Conservation (phyloP, 2,888 invertebrate genomes). For the Drosophila algonquin region DNA sequence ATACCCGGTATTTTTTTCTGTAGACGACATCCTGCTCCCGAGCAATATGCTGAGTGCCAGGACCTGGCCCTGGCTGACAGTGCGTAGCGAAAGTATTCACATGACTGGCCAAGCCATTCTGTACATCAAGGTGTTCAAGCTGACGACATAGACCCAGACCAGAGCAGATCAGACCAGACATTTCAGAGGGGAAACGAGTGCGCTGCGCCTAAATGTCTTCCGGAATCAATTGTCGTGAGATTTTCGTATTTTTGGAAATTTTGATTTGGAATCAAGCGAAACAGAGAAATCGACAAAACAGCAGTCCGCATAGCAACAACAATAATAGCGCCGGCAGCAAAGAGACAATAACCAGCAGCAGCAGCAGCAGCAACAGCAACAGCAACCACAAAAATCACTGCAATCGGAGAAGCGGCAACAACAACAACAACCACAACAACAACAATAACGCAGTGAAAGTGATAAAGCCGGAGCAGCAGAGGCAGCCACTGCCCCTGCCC, state of each 20-base stretch:
- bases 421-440: constrained; percentile 5
- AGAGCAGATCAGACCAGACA: neutral
- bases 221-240: constrained; percentile 83
- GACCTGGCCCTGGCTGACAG: constrained; percentile 74
- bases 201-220: constrained; percentile 82
- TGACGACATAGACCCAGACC: constrained; percentile 27
- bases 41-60: constrained; percentile 72
- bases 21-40: constrained; percentile 29
- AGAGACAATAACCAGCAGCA: constrained; percentile 35
- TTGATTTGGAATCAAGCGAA: constrained; percentile 83
- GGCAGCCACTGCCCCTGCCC: constrained; percentile 49
- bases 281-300: constrained; percentile 82
- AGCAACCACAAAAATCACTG: constrained; percentile 34
- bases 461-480: constrained; percentile 53
- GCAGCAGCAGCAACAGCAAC: constrained; percentile 36
- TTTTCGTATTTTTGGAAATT: constrained; percentile 84
- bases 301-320: constrained; percentile 75
- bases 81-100: constrained; percentile 73
- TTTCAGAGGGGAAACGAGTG: constrained; percentile 47
- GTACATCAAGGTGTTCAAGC: constrained; percentile 76
- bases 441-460: constrained; percentile 67
- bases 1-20: neutral
- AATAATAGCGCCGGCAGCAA: constrained; percentile 38
- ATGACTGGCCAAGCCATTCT: constrained; percentile 76
- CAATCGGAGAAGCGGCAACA: constrained; percentile 34